A percentile compares a stretch with the other conserved stretches of the same genome.
phyloP scores from a whole-genome alignment of 2,888 invertebrate species.

The Cremastobaeus sp. region DNA sequence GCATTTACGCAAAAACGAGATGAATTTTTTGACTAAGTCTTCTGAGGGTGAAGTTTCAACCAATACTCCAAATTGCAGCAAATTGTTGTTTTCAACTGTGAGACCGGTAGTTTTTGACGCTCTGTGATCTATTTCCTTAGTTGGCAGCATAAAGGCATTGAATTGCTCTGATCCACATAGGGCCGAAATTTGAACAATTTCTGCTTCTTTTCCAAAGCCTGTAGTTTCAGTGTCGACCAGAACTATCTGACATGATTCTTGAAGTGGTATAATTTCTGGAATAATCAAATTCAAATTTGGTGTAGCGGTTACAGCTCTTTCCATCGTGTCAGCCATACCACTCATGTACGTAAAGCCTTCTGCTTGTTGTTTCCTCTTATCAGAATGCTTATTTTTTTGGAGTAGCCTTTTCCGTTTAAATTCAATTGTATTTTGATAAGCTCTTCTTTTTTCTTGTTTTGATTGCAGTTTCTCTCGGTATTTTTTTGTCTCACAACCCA shows the following conservation, averaged over 20 bases:
- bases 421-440: background rate
- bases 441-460: background rate
- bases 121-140: too few relatives aligned
- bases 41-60: conserved; percentile 4
- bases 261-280: conserved; percentile 28
- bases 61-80: background rate
- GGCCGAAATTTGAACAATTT: conserved; percentile 48
- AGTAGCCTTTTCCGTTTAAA: conserved; percentile 21
- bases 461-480: background rate
- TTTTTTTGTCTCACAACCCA: background rate
- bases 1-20: background rate
- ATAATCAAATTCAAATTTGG: too few relatives aligned
- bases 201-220: conserved; percentile 36
- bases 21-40: background rate
- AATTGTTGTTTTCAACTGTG: background rate
- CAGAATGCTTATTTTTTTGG: too few relatives aligned
- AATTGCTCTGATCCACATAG: too few relatives aligned
- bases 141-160: too few relatives aligned
- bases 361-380: too few relatives aligned
- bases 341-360: conserved; percentile 41
- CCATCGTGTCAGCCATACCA: conserved; percentile 41
- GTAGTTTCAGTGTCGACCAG: conserved; percentile 36
- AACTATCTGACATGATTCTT: conserved; percentile 15
- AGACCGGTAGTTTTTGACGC: conserved; percentile 4
- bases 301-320: conserved; percentile 26